Evolutionary conservation across 2,888 invertebrate species (phyloP).

Genomic region (Elmis aenea): DNA sequence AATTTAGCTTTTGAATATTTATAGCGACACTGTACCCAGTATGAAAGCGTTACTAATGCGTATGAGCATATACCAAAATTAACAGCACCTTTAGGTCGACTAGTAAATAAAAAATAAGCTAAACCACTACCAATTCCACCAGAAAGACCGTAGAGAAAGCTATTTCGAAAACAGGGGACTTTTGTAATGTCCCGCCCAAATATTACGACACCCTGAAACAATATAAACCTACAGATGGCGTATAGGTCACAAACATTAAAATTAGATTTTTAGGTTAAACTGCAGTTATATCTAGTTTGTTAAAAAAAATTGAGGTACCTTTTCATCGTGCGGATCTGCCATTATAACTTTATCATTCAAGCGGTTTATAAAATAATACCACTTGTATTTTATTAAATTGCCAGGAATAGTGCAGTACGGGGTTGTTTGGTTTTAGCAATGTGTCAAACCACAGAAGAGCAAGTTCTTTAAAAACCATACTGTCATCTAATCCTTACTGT

Average conservation of each 20-base stretch:
- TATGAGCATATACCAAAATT: slow-evolving; percentile 65
- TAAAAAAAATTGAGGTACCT: no score
- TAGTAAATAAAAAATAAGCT: slow-evolving; percentile 68
- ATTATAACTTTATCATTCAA: no score
- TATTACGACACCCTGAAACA: slow-evolving; percentile 53
- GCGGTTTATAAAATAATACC: no score
- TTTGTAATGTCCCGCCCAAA: slow-evolving; percentile 69
- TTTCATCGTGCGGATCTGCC: no score
- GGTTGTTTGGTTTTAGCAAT: no score
- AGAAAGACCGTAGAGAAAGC: slow-evolving; percentile 68
- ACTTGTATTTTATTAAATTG: no score
- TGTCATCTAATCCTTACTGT: no score
- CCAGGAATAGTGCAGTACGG: no score
- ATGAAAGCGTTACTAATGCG: slow-evolving; percentile 57
- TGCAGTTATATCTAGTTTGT: no score
- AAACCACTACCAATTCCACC: slow-evolving; percentile 66
- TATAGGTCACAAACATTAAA: slow-evolving; percentile 2
- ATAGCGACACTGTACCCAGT: slow-evolving; percentile 69
- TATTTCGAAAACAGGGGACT: slow-evolving; percentile 76
- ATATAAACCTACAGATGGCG: slow-evolving; percentile 5
- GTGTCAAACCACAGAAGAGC: no score
- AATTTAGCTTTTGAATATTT: slow-evolving; percentile 62
- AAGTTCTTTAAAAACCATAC: no score
- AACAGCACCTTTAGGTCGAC: slow-evolving; percentile 57
- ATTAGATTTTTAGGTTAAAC: no score